Conservation (phyloP, 2,797 vertebrate species). For the Xenopus petersii region DNA sequence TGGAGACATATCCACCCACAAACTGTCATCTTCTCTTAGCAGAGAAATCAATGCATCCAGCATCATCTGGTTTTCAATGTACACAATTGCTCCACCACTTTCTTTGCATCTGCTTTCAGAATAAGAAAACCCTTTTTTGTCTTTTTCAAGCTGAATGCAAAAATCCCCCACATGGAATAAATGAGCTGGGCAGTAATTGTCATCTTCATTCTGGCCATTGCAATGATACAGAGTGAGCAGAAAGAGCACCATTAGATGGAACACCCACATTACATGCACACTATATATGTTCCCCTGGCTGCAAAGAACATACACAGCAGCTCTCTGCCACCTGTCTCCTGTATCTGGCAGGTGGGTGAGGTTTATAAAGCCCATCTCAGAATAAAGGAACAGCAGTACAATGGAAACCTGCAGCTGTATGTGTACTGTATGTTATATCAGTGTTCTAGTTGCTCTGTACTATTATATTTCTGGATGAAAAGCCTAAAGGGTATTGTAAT, state of each 20-base stretch:
- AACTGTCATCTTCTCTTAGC: slow-evolving; percentile 10
- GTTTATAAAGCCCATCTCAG: no score
- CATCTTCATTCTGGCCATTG: not conserved
- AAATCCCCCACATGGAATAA: not conserved
- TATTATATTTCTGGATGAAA: no score
- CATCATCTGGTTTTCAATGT: not conserved
- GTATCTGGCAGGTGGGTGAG: no score
- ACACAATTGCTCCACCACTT: not conserved
- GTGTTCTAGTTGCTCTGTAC: not conserved
- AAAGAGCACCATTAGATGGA: not conserved
- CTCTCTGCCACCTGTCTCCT: no score
- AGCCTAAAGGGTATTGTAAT: no score
- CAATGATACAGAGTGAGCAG: not conserved
- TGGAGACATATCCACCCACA: slow-evolving; percentile 22
- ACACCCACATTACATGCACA: slow-evolving; percentile 8
- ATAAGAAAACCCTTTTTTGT: not conserved
- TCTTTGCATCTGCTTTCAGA: slow-evolving; percentile 10
- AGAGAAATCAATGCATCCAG: not conserved
- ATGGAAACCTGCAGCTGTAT: not conserved
- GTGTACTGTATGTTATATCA: not conserved
- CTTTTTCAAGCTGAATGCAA: slow-evolving; percentile 12
- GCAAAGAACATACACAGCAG: not conserved
- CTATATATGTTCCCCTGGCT: not conserved
- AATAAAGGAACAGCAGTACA: not conserved
- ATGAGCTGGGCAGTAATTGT: not conserved